Conservation (phyloP, 1,140 invertebrate genomes). For the Achroia grisella region DNA sequence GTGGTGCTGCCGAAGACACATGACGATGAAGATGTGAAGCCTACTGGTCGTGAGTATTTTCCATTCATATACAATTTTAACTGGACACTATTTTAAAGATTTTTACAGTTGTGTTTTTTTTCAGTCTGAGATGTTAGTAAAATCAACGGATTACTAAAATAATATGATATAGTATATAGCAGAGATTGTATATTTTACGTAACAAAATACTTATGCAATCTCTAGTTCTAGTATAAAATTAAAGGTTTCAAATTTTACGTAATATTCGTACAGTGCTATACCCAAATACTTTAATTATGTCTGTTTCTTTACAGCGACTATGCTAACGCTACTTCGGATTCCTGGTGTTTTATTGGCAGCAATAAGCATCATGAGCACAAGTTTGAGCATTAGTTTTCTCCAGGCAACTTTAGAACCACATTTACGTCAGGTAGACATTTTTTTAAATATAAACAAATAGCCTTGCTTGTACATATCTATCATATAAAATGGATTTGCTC, state of each 20-base stretch:
- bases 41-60: constrained; percentile 74
- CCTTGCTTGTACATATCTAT: constrained; percentile 58
- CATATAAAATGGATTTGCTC: too few relatives aligned
- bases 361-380: constrained; percentile 81
- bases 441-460: constrained; percentile 64
- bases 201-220: too few relatives aligned
- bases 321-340: constrained; percentile 77
- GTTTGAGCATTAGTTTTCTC: constrained; percentile 87
- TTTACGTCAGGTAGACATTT: constrained; percentile 80
- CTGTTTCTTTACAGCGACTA: constrained; percentile 78
- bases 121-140: too few relatives aligned
- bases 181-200: too few relatives aligned
- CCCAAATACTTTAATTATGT: too few relatives aligned
- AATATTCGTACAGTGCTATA: too few relatives aligned
- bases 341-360: constrained; percentile 81
- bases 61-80: neutral
- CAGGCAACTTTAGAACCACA: constrained; percentile 89
- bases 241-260: too few relatives aligned
- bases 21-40: constrained; percentile 73
- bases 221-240: too few relatives aligned
- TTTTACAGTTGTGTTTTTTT: neutral
- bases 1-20: constrained; percentile 81
- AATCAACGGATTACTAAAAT: too few relatives aligned
- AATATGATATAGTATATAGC: too few relatives aligned
- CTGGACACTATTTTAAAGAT: neutral